Conservation (phyloP, 1,140 invertebrate genomes). For the Bombus affinis region DNA sequence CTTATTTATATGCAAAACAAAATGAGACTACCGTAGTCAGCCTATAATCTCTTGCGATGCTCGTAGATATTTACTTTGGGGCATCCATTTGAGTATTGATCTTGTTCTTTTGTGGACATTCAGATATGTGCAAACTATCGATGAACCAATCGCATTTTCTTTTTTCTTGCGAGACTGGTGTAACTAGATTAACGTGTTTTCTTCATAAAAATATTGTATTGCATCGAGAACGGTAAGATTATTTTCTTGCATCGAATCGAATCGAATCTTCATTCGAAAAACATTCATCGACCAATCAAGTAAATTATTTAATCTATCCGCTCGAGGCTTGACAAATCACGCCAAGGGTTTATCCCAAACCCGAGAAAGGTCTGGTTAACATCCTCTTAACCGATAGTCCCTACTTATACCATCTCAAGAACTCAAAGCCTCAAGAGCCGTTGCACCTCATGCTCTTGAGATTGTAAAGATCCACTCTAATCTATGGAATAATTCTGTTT, state of each 20-base stretch:
- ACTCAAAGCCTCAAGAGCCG: too few relatives aligned
- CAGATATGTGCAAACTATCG: too few relatives aligned
- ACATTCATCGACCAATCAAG: background rate
- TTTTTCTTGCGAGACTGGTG: too few relatives aligned
- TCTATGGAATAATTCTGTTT: background rate
- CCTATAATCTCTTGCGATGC: background rate
- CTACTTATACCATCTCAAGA: too few relatives aligned
- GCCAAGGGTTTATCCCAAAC: background rate
- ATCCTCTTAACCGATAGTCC: background rate
- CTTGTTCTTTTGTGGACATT: background rate
- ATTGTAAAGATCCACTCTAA: background rate
- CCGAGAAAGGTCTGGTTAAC: background rate
- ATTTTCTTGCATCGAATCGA: too few relatives aligned
- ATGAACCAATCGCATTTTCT: background rate
- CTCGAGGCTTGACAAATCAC: too few relatives aligned
- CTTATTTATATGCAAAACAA: slow-evolving; percentile 51
- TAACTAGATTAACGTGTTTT: background rate
- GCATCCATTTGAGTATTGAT: background rate
- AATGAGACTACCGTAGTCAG: background rate
- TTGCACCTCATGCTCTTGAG: background rate
- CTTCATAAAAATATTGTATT: background rate
- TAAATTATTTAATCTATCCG: background rate
- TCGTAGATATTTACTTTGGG: background rate
- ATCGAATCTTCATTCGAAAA: background rate
- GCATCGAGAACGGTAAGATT: background rate